A percentile compares a stretch with the other conserved stretches of the same genome.
Evolutionary conservation across 2,888 invertebrate species (phyloP).

Genomic region (Axea sp.): DNA sequence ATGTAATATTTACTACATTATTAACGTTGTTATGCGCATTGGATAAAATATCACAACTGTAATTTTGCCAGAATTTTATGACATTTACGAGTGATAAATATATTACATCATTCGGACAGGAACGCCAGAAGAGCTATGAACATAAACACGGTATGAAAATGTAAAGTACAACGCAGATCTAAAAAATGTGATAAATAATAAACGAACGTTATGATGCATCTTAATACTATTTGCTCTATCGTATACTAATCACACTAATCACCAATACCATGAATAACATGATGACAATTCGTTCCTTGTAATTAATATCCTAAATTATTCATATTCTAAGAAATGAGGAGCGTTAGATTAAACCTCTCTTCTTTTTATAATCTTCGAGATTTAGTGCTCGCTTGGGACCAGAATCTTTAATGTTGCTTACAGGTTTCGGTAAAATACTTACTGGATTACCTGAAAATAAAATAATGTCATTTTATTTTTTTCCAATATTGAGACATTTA

Average conservation of each 20-base stretch:
- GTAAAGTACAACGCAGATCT: slow-evolving; percentile 4
- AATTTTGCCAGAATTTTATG: too few relatives aligned
- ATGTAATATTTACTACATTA: background rate
- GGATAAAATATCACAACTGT: background rate
- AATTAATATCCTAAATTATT: slow-evolving; percentile 11
- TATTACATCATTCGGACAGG: slow-evolving; percentile 41
- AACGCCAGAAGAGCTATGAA: slow-evolving; percentile 32
- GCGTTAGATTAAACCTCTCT: slow-evolving; percentile 90
- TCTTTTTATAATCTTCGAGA: slow-evolving; percentile 95
- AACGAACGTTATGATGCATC: slow-evolving; percentile 25
- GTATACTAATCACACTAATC: slow-evolving; percentile 47
- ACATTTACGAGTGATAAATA: slow-evolving; percentile 25
- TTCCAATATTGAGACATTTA: background rate
- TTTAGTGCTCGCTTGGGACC: slow-evolving; percentile 92
- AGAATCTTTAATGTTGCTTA: slow-evolving; percentile 87
- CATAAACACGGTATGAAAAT: slow-evolving; percentile 24
- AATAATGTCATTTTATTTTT: background rate
- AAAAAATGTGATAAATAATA: slow-evolving; percentile 48
- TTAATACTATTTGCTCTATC: slow-evolving; percentile 55
- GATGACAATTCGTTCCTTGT: background rate
- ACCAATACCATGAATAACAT: slow-evolving; percentile 22
- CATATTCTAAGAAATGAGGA: slow-evolving; percentile 13
- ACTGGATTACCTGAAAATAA: slow-evolving; percentile 83
- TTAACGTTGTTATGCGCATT: background rate
- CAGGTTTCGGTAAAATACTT: slow-evolving; percentile 87